phyloP scores from a whole-genome alignment of 2,888 invertebrate genomes.

The Mantis religiosa region DNA sequence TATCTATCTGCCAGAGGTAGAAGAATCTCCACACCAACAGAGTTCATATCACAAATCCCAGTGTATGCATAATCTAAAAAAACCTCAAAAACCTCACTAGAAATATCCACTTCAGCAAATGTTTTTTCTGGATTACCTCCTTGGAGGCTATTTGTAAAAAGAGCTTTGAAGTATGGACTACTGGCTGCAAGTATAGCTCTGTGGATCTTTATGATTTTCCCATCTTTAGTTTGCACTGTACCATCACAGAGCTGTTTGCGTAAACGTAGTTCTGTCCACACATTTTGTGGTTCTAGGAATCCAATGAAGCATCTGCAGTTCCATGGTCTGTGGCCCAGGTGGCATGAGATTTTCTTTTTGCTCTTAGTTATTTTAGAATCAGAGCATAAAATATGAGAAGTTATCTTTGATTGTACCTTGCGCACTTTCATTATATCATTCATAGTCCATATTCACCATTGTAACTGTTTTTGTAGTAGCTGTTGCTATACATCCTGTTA shows the following conservation, averaged over 20 bases:
- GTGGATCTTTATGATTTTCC: slow-evolving; percentile 60
- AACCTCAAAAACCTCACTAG: slow-evolving; percentile 55
- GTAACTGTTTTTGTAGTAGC: not conserved
- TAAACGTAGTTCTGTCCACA: slow-evolving; percentile 61
- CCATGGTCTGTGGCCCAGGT: not conserved
- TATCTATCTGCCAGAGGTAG: slow-evolving; percentile 69
- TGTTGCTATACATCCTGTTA: not conserved
- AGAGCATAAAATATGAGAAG: not conserved
- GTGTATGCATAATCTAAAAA: slow-evolving; percentile 75
- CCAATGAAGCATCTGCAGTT: slow-evolving; percentile 38
- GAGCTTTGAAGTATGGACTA: slow-evolving; percentile 69
- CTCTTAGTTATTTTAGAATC: not conserved
- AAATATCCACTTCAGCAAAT: slow-evolving; percentile 51
- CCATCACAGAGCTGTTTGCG: slow-evolving; percentile 58
- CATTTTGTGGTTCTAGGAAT: slow-evolving; percentile 59
- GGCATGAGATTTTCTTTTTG: not conserved
- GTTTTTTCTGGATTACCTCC: slow-evolving; percentile 52
- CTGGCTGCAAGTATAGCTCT: slow-evolving; percentile 66
- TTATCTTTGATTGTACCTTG: not conserved
- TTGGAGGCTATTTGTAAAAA: slow-evolving; percentile 65
- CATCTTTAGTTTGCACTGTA: slow-evolving; percentile 58
- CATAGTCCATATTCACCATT: not conserved
- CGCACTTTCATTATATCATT: not conserved
- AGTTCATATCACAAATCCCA: slow-evolving; percentile 59
- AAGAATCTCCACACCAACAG: slow-evolving; percentile 64